Base-by-base conservation (phyloP, 1,140 invertebrate genomes). In the Caerostris extrusa region DNA sequence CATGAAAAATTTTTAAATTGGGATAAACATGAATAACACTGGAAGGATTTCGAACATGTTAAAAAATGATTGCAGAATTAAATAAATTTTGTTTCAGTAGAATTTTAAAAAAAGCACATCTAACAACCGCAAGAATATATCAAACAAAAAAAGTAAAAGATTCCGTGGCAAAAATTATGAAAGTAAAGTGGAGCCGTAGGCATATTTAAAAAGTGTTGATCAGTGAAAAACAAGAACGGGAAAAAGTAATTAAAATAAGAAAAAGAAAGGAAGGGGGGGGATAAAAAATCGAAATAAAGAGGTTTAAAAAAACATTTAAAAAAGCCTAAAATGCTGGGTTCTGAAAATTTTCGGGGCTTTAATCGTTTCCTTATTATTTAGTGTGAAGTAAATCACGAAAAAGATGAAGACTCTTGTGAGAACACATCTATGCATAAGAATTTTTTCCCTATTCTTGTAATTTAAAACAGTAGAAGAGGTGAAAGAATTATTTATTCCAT, bases 331-430 rank as follows among this genome's bases (percentile, higher is more conserved):
- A 77, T 77, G 71, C 71, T 77, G 8, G 19, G 34, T 77, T 77
- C 71, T 50, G 71, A 34, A 34, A 53, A 77, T 77, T 77, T 77
- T 77, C 82, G 82, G 57, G 82, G 82, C 55, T 83, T 83, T 58
- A 83, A 83, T 83, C 82, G 82, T 83, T 83, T 83, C 71, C 82
- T 83, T 83, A 83, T 83, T 83, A 83, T 83, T 83, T 83, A 83
- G 82, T 58, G 82, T 83, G 82, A 56, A 56, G 5, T 83, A 83
- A 83, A 83, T 83, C 82, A 83, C 5, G 55, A n/a, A 83, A 83
- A n/a, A 58, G 53, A 55, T 58, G 82, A 83, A 83, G 53, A 56
- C 14, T 19, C 55, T 57, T 83, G 55, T 83, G 82, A 83, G 82
- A 83, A 83, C 82, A 58, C 55, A 83, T 83, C 55, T 83, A 83